Evolutionary conservation across 2,888 invertebrate species (phyloP), one percentile per base, ranked within the genome.

Genomic region (Meghimatium bilineatum): DNA sequence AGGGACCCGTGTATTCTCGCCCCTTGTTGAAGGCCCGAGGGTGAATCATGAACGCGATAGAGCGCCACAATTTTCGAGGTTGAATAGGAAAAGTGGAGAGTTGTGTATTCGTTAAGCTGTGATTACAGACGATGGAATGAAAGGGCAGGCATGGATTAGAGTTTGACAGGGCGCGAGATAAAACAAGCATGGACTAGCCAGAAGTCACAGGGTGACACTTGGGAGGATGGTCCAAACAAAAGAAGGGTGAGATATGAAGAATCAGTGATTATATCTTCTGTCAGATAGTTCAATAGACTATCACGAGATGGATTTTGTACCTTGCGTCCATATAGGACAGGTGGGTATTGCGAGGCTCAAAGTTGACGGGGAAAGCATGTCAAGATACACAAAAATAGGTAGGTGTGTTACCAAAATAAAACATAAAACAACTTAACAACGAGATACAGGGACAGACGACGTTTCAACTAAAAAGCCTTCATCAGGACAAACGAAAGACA

Each of bases 141-240:
- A 12, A 34, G 60, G 20, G 2, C 8, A 26, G 38, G 23, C 1
- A 60, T 34, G 60, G 76, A 60, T 49, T 36, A 56, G 1, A 49
- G 34, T 74, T 44, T 49, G 72, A 29, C 49, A 74, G 72, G 20
- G 29, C n/a, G 49, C 12, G 29, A 74, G 49, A 74, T 44, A 44
- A 49, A 74, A 56, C 56, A 60, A 32, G 76, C 34, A 26, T 76
- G 60, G 32, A 76, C 2, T 36, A 14, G 76, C 34, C 76, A 76
- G 20, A 76, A 76, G 76, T 56, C 76, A 76, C n/a, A 32, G 34
- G 23, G 32, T 60, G 76, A 49, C 72, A 74, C 49, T 52, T 52
- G 74, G 12, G 49, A 34, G 29, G 74, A 76, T 23, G 5, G 60
- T 26, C 6, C 20, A 23, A 23, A n/a, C 32, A 34, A 76, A 60